Evolutionary conservation across 2,113 vertebrate genomes (phyloP).

Genomic region (Albula glossodonta): DNA sequence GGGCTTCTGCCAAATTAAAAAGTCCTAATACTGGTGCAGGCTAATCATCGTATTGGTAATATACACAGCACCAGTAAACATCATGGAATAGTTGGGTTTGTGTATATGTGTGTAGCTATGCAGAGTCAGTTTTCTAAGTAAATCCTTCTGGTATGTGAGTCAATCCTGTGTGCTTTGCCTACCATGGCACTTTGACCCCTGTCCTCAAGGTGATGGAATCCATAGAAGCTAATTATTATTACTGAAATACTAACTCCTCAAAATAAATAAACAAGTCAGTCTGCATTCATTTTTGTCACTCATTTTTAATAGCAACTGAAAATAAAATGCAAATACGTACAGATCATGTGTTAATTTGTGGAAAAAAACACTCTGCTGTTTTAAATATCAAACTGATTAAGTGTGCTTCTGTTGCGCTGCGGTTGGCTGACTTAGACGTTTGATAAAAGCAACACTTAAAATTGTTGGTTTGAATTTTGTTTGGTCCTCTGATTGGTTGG

Average conservation of each 20-base stretch:
- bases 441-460: too few species aligned
- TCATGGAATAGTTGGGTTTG: not conserved
- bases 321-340: not conserved
- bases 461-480: not conserved
- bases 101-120: not conserved
- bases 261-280: not conserved
- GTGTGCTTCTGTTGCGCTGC: not conserved
- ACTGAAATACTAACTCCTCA: not conserved
- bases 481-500: not conserved
- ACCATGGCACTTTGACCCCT: not conserved
- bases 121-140: conserved; percentile 15
- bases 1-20: too few species aligned
- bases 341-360: not conserved
- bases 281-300: too few species aligned
- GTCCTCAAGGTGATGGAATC: not conserved
- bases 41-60: too few species aligned
- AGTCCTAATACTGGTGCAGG: too few species aligned
- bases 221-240: not conserved
- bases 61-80: not conserved
- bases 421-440: not conserved
- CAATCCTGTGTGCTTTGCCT: not conserved
- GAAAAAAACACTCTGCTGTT: not conserved
- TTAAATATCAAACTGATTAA: not conserved
- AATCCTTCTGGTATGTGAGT: conserved; percentile 19
- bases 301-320: too few species aligned